Evolutionary conservation across 2,113 vertebrate species (phyloP).

Genomic region (Pollimyrus isidori): DNA sequence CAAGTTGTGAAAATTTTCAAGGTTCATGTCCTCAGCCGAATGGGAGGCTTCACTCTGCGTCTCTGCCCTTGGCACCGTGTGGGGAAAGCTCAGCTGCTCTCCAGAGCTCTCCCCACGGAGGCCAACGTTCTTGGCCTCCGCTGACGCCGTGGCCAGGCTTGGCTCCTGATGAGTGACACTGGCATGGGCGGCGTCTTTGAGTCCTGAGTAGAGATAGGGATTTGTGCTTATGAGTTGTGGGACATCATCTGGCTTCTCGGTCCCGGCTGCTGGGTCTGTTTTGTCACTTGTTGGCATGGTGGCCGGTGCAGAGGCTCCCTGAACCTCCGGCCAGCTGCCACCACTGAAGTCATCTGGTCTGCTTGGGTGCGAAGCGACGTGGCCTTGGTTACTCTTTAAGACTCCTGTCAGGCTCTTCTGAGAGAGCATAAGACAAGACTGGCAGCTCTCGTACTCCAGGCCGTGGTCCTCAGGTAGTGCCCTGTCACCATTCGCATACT

Average conservation of each 20-base stretch:
- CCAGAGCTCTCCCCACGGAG: constrained; percentile 9
- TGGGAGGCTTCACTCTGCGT: constrained; percentile 12
- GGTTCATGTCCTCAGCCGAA: constrained; percentile 8
- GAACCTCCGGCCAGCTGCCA: constrained; percentile 1
- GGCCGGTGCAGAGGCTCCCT: constrained; percentile 9
- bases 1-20: neutral
- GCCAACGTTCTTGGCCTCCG: neutral
- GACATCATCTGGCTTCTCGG: constrained; percentile 42
- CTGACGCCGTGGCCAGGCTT: neutral
- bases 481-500: constrained; percentile 53
- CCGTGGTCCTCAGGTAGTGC: constrained; percentile 31
- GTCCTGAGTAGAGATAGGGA: constrained; percentile 48
- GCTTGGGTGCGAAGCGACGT: constrained; percentile 39
- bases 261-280: constrained; percentile 5
- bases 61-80: neutral
- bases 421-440: constrained; percentile 51
- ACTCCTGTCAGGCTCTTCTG: constrained; percentile 49
- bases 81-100: neutral
- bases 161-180: constrained; percentile 34
- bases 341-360: constrained; percentile 24
- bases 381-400: constrained; percentile 44
- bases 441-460: constrained; percentile 39
- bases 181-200: constrained; percentile 31
- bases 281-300: neutral
- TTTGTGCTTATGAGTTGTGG: constrained; percentile 46